These are phyloP conservation scores for Strix aluco DNA, from an alignment of 2,113 vertebrate species.

Conservation along the genomic window DNA sequence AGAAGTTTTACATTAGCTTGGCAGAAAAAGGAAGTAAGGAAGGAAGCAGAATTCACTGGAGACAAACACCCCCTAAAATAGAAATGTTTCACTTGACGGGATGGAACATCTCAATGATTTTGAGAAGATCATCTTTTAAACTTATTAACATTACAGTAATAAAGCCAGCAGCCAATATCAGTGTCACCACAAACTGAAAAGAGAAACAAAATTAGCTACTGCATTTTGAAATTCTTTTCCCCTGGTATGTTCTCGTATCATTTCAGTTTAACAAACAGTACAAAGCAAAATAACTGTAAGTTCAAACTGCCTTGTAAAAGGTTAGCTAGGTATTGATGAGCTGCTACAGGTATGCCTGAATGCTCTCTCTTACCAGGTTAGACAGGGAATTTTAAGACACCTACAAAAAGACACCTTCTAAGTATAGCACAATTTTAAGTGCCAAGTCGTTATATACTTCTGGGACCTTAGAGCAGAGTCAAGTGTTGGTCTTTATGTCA, in stretches of 20 bases:
- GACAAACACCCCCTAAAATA: conserved; percentile 40
- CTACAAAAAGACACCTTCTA: background rate
- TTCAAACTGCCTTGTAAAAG: background rate
- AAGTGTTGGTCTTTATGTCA: background rate
- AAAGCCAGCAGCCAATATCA: background rate
- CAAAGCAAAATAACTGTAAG: background rate
- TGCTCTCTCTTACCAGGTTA: background rate
- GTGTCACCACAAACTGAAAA: background rate
- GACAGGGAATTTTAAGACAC: background rate
- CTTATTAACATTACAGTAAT: background rate
- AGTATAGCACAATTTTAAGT: background rate
- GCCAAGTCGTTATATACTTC: background rate
- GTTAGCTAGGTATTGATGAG: background rate
- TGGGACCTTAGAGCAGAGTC: background rate
- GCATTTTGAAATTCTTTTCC: background rate
- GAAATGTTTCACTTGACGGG: conserved; percentile 28
- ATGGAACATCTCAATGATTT: conserved; percentile 28
- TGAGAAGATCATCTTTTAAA: conserved; percentile 6
- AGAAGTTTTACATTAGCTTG: conserved; percentile 36
- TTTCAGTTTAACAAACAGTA: background rate
- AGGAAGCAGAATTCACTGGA: conserved; percentile 49
- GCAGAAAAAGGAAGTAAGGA: conserved; percentile 55
- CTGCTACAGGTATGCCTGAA: background rate
- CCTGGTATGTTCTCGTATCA: background rate
- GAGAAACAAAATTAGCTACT: background rate